These are phyloP conservation scores for Scyliorhinus canicula DNA, from an alignment of 2,797 vertebrate genomes.

Conservation along the genomic window DNA sequence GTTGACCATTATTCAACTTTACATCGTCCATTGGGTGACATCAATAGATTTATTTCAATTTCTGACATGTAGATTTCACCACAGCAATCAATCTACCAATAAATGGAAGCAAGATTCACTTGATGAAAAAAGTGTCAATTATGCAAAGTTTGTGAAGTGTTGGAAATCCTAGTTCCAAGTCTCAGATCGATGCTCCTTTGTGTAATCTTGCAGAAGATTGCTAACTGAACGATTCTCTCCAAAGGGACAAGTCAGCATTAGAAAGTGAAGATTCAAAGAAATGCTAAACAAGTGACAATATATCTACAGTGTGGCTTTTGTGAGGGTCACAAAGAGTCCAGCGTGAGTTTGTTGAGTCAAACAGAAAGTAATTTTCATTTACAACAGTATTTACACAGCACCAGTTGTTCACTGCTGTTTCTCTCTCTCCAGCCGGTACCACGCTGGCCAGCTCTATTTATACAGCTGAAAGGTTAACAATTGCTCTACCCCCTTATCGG, in stretches of 20 bases:
- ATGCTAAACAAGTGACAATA: not conserved
- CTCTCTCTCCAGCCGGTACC: too few species aligned
- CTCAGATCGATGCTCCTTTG: not conserved
- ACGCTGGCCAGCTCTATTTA: too few species aligned
- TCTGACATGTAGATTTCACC: not conserved
- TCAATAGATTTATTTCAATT: not conserved
- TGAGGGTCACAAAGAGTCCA: too few species aligned
- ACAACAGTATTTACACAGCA: too few species aligned
- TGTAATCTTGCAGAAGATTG: not conserved
- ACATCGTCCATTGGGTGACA: not conserved
- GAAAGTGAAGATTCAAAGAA: not conserved
- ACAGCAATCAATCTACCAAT: not conserved
- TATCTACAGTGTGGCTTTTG: not conserved
- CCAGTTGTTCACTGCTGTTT: too few species aligned
- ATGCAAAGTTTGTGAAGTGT: not conserved
- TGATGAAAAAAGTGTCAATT: not conserved
- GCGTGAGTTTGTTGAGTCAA: too few species aligned
- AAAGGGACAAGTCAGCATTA: not conserved
- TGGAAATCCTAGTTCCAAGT: not conserved
- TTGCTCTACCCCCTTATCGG: too few species aligned
- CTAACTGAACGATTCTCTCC: not conserved
- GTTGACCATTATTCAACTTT: not conserved
- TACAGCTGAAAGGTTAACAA: too few species aligned
- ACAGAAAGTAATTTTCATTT: too few species aligned
- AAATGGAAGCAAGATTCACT: not conserved